Evolutionary conservation across 2,113 vertebrate genomes (phyloP).

Genomic region (Lampris megalopsis): DNA sequence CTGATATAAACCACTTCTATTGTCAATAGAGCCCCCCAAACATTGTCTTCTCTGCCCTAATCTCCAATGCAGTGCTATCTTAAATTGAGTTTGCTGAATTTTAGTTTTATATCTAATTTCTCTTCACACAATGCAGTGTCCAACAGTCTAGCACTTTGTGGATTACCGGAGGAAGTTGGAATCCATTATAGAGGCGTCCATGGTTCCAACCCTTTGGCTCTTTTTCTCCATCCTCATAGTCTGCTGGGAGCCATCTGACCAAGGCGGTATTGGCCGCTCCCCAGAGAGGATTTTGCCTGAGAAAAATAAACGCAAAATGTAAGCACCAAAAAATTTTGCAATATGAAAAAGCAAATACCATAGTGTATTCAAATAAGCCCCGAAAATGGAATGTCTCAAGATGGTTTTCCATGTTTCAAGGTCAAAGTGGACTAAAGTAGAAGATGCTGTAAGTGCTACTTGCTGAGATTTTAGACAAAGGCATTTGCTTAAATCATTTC

Average conservation of each 20-base stretch:
- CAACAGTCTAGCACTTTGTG: slow-evolving; percentile 30
- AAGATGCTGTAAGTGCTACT: too few species aligned
- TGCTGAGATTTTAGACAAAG: too few species aligned
- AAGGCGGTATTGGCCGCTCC: slow-evolving; percentile 89
- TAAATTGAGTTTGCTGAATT: slow-evolving; percentile 35
- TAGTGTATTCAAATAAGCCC: too few species aligned
- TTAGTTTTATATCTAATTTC: slow-evolving; percentile 47
- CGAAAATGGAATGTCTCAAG: background rate
- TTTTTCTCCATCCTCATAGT: slow-evolving; percentile 90
- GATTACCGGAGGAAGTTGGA: slow-evolving; percentile 89
- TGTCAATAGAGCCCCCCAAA: too few species aligned
- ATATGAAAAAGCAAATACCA: slow-evolving; percentile 3
- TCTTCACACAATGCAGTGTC: slow-evolving; percentile 41
- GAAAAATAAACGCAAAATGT: slow-evolving; percentile 51
- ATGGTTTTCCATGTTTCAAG: background rate
- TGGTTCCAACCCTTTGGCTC: slow-evolving; percentile 93
- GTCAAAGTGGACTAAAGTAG: too few species aligned
- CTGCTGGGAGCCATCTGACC: slow-evolving; percentile 92
- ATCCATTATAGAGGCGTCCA: slow-evolving; percentile 82
- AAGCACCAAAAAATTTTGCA: slow-evolving; percentile 25
- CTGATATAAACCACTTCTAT: too few species aligned
- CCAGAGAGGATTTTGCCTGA: slow-evolving; percentile 90
- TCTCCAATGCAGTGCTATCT: slow-evolving; percentile 37
- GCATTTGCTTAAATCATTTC: too few species aligned
- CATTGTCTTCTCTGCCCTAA: too few species aligned